These are phyloP conservation scores for Hyphantria cunea DNA, from an alignment of 1,140 invertebrate species.

Conservation along the genomic window DNA sequence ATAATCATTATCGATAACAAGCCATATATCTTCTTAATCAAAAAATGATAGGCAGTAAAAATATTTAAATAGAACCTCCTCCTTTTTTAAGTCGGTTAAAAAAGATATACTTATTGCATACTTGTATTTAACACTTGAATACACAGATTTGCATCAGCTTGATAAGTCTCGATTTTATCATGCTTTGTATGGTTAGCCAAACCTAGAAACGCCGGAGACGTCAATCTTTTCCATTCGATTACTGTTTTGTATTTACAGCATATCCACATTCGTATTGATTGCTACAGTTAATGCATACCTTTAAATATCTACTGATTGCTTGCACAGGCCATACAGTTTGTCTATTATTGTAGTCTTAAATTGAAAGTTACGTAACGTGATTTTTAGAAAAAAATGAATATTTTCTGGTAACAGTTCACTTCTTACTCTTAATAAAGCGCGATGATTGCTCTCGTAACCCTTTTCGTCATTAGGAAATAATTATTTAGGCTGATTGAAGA, in stretches of 20 bases:
- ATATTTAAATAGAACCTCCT: too few species aligned
- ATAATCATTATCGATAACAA: too few species aligned
- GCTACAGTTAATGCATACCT: neutral
- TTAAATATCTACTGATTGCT: conserved; percentile 1
- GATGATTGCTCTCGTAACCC: conserved; percentile 26
- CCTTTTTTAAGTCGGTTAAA: too few species aligned
- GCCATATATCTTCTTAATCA: too few species aligned
- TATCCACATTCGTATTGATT: neutral
- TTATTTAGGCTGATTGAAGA: conserved; percentile 14
- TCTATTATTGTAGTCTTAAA: conserved; percentile 55
- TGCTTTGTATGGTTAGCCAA: too few species aligned
- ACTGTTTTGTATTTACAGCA: neutral
- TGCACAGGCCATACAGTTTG: conserved; percentile 26
- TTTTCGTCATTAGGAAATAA: conserved; percentile 20
- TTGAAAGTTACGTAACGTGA: conserved; percentile 60
- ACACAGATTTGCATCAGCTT: too few species aligned
- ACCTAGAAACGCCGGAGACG: too few species aligned
- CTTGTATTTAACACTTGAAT: too few species aligned
- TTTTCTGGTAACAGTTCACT: conserved; percentile 26
- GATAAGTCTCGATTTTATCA: too few species aligned
- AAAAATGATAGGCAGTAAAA: too few species aligned
- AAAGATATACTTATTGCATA: too few species aligned
- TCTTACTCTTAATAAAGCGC: conserved; percentile 26
- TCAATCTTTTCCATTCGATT: too few species aligned
- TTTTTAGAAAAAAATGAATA: conserved; percentile 43